A percentile compares a stretch with the other conserved stretches of the same genome.
Evolutionary conservation across 2,888 invertebrate genomes (phyloP).

Genomic region (Euclidia mi): DNA sequence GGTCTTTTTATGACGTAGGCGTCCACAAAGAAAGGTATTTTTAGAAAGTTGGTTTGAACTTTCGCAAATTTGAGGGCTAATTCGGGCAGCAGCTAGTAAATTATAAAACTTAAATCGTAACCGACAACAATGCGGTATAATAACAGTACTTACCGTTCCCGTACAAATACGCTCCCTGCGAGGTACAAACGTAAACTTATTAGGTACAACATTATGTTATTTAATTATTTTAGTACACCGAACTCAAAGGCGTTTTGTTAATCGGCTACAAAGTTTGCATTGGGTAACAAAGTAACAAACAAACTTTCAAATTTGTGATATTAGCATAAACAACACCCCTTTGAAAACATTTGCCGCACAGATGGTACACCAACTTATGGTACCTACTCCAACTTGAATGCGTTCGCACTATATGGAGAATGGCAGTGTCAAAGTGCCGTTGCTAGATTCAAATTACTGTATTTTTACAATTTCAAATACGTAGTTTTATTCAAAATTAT

Average conservation of each 20-base stretch:
- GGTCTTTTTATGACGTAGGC: no score
- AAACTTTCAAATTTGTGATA: conserved; percentile 26
- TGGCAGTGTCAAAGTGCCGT: conserved; percentile 7
- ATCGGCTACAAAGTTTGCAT: conserved; percentile 11
- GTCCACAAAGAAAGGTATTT: no score
- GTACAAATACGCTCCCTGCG: no score
- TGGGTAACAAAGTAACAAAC: conserved; percentile 18
- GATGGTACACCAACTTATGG: no score
- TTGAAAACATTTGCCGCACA: conserved; percentile 18
- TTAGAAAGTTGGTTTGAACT: no score
- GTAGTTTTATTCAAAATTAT: no score
- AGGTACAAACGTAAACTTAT: no score
- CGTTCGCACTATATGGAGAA: conserved; percentile 14
- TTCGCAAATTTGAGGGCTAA: no score
- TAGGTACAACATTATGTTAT: neutral
- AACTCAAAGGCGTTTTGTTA: conserved; percentile 14
- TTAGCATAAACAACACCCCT: conserved; percentile 25
- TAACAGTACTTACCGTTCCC: no score
- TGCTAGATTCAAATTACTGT: conserved; percentile 11
- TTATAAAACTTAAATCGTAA: no score
- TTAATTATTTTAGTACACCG: neutral
- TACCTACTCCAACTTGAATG: conserved; percentile 10
- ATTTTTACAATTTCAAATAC: conserved; percentile 8
- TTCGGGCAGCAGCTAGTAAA: no score
- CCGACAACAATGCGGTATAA: no score